phyloP scores from a whole-genome alignment of 2,797 vertebrate species.

The Parauchenoglanis ngamensis region DNA sequence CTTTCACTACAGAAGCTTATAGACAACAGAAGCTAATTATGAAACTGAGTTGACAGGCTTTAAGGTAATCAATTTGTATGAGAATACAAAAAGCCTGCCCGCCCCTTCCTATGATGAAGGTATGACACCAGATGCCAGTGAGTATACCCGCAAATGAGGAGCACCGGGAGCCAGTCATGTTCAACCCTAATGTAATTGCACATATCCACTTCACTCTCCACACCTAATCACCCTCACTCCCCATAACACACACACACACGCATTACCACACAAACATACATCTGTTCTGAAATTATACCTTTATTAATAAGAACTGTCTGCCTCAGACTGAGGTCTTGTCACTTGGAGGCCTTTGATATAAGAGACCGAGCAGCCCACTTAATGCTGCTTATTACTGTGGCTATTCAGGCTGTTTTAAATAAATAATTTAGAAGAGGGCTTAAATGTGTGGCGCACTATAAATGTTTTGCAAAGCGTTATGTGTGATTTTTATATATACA shows the following conservation, averaged over 20 bases:
- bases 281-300: slow-evolving; percentile 46
- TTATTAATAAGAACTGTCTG: slow-evolving; percentile 62
- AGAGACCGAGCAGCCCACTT: not conserved
- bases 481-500: not conserved
- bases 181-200: slow-evolving; percentile 62
- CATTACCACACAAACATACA: slow-evolving; percentile 40
- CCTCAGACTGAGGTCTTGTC: slow-evolving; percentile 38
- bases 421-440: not conserved
- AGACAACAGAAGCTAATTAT: not conserved
- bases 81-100: not conserved
- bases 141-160: slow-evolving; percentile 57
- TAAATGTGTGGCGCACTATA: not conserved
- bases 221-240: slow-evolving; percentile 57
- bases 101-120: slow-evolving; percentile 12
- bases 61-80: not conserved
- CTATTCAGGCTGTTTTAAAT: not conserved
- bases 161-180: slow-evolving; percentile 51
- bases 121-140: slow-evolving; percentile 34
- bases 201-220: slow-evolving; percentile 43
- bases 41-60: not conserved
- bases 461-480: not conserved
- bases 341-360: slow-evolving; percentile 30
- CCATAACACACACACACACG: slow-evolving; percentile 21
- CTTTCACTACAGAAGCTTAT: not conserved
- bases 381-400: not conserved